A percentile compares a stretch with the other conserved stretches of the same genome.
Conservation (phyloP, 2,888 invertebrate genomes). For the Adelphocoris suturalis region DNA sequence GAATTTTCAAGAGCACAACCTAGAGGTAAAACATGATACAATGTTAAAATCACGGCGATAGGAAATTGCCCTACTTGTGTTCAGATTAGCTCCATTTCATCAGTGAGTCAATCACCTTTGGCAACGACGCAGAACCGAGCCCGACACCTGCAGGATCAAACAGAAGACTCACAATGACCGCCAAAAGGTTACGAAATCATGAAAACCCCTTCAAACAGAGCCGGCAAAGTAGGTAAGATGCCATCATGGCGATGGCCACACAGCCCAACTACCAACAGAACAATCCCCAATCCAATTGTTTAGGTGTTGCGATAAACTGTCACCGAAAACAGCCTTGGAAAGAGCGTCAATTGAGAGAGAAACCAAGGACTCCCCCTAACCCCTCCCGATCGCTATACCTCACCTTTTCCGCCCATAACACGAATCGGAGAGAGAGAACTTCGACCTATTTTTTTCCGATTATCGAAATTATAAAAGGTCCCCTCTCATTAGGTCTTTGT, state of each 20-base stretch:
- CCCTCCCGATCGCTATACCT: background rate
- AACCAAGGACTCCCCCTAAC: background rate
- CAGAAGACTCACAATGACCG: background rate
- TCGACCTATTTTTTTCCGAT: conserved; percentile 67
- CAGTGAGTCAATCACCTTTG: background rate
- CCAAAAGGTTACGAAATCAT: background rate
- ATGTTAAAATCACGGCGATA: no score
- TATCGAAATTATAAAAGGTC: conserved; percentile 71
- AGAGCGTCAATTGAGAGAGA: conserved; percentile 41
- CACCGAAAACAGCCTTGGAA: conserved; percentile 58
- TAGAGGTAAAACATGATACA: no score
- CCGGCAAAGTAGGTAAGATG: conserved; percentile 23
- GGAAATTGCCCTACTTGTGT: no score
- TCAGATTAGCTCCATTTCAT: background rate
- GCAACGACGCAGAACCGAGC: background rate
- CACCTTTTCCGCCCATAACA: conserved; percentile 35
- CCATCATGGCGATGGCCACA: conserved; percentile 36
- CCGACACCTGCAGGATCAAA: background rate
- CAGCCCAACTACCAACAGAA: conserved; percentile 30
- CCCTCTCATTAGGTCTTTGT: conserved; percentile 70
- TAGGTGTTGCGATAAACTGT: conserved; percentile 58
- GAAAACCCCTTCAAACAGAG: conserved; percentile 25
- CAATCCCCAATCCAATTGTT: conserved; percentile 54
- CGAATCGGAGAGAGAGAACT: conserved; percentile 48
- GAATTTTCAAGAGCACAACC: no score